Percentiles rank a stretch among this genome's conserved stretches.
phyloP scores from a whole-genome alignment of 2,797 vertebrate species.

The Holocentrus rufus region DNA sequence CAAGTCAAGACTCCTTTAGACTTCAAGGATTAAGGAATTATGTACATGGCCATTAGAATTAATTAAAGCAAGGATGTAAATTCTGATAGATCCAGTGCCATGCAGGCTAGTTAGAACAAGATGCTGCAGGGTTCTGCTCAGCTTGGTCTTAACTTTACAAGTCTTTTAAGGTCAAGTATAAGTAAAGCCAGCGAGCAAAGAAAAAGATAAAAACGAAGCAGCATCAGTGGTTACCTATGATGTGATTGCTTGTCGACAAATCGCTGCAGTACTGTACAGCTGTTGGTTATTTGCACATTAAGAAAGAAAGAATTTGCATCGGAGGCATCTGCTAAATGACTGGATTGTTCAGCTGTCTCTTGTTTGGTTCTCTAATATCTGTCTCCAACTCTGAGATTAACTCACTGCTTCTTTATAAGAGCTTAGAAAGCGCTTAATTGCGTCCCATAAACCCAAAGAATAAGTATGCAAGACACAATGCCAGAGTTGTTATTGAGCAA shows the following conservation, averaged over 20 bases:
- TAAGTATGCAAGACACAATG: conserved; percentile 47
- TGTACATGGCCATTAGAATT: background rate
- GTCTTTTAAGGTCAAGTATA: background rate
- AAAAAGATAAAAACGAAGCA: conserved; percentile 5
- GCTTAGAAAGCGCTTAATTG: conserved; percentile 50
- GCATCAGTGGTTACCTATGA: background rate
- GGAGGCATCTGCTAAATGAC: background rate
- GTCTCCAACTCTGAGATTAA: conserved; percentile 39
- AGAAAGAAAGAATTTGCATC: conserved; percentile 1
- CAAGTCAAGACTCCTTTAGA: background rate
- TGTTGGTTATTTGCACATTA: background rate
- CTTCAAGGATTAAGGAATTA: background rate
- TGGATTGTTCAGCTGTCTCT: background rate
- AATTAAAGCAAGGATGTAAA: background rate
- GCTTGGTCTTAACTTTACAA: background rate
- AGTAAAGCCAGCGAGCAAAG: conserved; percentile 23
- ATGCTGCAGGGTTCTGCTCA: background rate
- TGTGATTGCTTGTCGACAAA: background rate
- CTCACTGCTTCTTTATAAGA: conserved; percentile 32
- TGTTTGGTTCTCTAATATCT: background rate
- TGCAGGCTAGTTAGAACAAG: conserved; percentile 14
- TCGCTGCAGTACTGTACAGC: background rate
- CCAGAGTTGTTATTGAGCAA: conserved; percentile 36
- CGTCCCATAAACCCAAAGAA: conserved; percentile 41
- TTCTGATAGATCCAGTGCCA: background rate